These are phyloP conservation scores for Sorex araneus DNA, from an alignment of 2,113 vertebrate species.

Conservation along the genomic window DNA sequence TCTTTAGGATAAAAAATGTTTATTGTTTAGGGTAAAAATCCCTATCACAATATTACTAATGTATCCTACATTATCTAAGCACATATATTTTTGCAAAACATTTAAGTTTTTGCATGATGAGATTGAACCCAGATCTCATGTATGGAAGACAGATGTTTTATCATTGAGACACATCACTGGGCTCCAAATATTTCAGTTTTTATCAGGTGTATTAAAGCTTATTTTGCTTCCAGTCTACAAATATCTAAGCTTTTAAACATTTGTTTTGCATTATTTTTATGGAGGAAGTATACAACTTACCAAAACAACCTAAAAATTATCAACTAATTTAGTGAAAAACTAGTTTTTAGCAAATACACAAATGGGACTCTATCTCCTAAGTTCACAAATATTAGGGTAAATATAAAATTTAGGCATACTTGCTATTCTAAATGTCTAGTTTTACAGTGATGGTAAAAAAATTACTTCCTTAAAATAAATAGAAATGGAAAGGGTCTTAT, in stretches of 20 bases:
- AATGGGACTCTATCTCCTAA: not conserved
- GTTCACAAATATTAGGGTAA: not conserved
- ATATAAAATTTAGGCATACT: not conserved
- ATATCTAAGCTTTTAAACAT: not conserved
- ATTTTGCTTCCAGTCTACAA: not conserved
- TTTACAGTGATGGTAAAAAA: not conserved
- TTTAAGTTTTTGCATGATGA: too few relatives aligned
- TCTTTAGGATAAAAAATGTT: not conserved
- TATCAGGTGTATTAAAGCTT: slow-evolving; percentile 20
- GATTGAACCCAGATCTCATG: not conserved
- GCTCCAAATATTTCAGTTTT: not conserved
- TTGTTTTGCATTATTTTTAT: not conserved
- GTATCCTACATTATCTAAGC: not conserved
- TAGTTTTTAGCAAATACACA: not conserved
- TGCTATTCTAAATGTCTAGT: not conserved
- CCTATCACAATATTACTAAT: not conserved
- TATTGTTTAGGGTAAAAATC: not conserved
- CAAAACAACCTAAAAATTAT: not conserved
- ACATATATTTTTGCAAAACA: not conserved
- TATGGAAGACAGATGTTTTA: not conserved
- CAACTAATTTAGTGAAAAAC: slow-evolving; percentile 4
- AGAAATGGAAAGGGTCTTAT: not conserved
- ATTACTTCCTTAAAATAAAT: not conserved
- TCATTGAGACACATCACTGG: too few relatives aligned
- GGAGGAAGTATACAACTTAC: not conserved